Evolutionary conservation across 64 coral and sea anemone species (phyloP), one percentile per base, ranked within the genome.

Genomic region (Acropora yongei): DNA sequence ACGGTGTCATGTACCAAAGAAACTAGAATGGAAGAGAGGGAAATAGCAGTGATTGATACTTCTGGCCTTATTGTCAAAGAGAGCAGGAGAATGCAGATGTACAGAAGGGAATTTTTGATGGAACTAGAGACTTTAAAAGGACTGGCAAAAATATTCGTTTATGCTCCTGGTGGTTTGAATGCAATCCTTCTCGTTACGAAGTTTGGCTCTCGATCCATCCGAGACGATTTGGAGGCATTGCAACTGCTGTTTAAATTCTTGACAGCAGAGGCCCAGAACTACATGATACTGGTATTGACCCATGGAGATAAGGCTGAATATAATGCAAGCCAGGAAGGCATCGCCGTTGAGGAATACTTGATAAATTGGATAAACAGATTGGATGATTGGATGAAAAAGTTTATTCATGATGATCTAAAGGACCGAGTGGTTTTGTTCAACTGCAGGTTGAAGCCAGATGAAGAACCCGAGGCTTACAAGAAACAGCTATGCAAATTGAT

Each of bases 41-140:
- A 60, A 0, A 76, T 91, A 2, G 16, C 41, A 5, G 68, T 91
- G 9, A 91, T 91, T 8, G 79, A 91, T 50, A 91, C 79, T 0
- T 79, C 89, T 3, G 89, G 89, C 41, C 49, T 91, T n/a, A 48
- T 91, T 0, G 89, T n/a, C n/a, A n/a, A n/a, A n/a, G n/a, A n/a
- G n/a, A n/a, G n/a, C n/a, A n/a, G n/a, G n/a, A n/a, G n/a, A n/a
- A 91, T 84, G 84, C 67, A 0, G 57, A 79, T 51, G 10, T 80
- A 9, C n/a, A n/a, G n/a, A n/a, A n/a, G n/a, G n/a, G n/a, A n/a
- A n/a, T n/a, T n/a, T n/a, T n/a, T n/a, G 0, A 12, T 7, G 2
- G 42, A 2, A 10, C 87, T 66, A 43, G 46, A 61, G 7, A 41
- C 72, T 7, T 63, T 90, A 18, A 17, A 50, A 17, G 88, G 81